Percentiles rank a stretch among this genome's conserved stretches.
These are phyloP conservation scores for Poecilia latipinna DNA, from an alignment of 2,113 vertebrate genomes.

Conservation along the genomic window DNA sequence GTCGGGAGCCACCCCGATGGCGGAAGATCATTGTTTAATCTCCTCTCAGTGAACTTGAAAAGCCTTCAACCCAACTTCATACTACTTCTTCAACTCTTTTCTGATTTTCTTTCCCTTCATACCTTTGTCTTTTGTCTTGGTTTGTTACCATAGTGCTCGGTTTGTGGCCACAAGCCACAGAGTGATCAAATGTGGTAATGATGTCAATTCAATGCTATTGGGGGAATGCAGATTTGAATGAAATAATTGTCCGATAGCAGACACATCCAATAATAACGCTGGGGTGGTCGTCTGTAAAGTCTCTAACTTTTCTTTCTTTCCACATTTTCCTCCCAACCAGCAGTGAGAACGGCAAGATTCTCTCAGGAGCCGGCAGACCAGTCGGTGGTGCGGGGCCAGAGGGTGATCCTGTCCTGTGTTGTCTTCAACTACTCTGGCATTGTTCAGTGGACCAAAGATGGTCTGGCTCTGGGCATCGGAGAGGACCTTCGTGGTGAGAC, in stretches of 20 bases:
- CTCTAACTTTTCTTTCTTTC: conserved; percentile 16
- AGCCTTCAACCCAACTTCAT: conserved; percentile 5
- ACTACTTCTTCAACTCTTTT: conserved; percentile 16
- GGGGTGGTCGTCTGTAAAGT: conserved; percentile 2
- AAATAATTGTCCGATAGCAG: conserved; percentile 40
- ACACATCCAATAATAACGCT: conserved; percentile 6
- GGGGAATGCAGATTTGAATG: conserved; percentile 40
- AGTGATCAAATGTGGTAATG: conserved; percentile 51
- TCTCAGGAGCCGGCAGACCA: conserved; percentile 94
- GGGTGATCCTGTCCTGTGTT: conserved; percentile 89
- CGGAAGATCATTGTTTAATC: conserved; percentile 63
- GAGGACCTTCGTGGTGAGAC: conserved; percentile 90
- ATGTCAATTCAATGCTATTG: conserved; percentile 25
- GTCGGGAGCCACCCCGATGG: conserved; percentile 56
- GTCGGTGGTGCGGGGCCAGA: conserved; percentile 92
- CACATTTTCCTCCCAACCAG: conserved; percentile 8
- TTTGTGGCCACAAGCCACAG: conserved; percentile 32
- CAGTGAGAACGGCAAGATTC: conserved; percentile 86
- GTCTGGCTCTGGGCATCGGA: conserved; percentile 92
- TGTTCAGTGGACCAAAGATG: conserved; percentile 98
- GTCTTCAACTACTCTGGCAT: conserved; percentile 96
- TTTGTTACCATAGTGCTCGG: not conserved
- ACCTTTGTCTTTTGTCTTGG: conserved; percentile 9
- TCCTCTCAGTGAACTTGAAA: conserved; percentile 60
- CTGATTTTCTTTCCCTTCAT: conserved; percentile 39